Evolutionary conservation across 2,888 invertebrate genomes (phyloP).

Genomic region (Ctena decussata): DNA sequence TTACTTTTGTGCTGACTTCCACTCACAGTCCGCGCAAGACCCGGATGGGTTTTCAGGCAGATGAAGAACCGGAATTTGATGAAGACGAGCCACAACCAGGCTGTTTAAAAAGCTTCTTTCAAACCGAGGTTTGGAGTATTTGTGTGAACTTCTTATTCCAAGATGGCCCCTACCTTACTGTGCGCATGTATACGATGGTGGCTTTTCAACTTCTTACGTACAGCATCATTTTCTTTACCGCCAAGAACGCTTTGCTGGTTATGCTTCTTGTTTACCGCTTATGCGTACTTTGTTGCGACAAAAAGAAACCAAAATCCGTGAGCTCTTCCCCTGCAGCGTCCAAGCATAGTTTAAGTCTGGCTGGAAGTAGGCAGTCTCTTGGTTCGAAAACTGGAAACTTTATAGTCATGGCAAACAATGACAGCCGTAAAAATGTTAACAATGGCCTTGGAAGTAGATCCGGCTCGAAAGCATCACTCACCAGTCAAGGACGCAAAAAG

Average conservation of each 20-base stretch:
- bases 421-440: neutral
- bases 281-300: slow-evolving; percentile 62
- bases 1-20: slow-evolving; percentile 88
- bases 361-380: slow-evolving; percentile 27
- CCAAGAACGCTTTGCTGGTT: slow-evolving; percentile 75
- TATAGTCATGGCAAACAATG: neutral
- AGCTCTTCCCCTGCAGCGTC: slow-evolving; percentile 13
- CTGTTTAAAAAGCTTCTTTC: slow-evolving; percentile 57
- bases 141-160: slow-evolving; percentile 83
- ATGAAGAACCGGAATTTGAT: slow-evolving; percentile 21
- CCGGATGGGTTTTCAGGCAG: slow-evolving; percentile 30
- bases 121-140: slow-evolving; percentile 87
- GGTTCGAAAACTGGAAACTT: neutral
- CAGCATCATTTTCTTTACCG: slow-evolving; percentile 82
- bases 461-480: slow-evolving; percentile 20
- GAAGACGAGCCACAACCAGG: slow-evolving; percentile 22
- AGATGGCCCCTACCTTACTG: slow-evolving; percentile 73
- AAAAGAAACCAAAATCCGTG: neutral
- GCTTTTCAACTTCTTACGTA: slow-evolving; percentile 90
- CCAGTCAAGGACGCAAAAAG: neutral
- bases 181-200: slow-evolving; percentile 92
- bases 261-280: slow-evolving; percentile 69
- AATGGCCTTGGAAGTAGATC: slow-evolving; percentile 8
- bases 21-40: slow-evolving; percentile 70
- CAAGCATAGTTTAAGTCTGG: neutral